Conservation (phyloP, 2,888 invertebrate species). For the Nomada fabriciana region DNA sequence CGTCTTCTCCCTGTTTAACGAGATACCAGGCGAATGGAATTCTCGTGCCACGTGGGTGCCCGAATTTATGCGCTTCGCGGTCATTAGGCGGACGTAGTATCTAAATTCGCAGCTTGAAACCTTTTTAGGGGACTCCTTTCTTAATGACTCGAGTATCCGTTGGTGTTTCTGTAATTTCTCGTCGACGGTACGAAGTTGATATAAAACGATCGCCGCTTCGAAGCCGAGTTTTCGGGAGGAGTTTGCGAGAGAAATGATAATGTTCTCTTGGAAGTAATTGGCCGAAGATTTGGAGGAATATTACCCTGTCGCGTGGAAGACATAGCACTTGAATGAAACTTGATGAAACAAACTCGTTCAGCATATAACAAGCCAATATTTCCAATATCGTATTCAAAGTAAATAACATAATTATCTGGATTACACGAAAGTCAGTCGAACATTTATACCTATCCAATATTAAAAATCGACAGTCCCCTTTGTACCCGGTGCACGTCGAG, state of each 20-base stretch:
- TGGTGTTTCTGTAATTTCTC: slow-evolving; percentile 27
- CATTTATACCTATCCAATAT: no score
- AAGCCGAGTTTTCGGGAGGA: neutral
- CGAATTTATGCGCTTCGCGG: slow-evolving; percentile 52
- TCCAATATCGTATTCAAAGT: no score
- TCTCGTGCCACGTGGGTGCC: slow-evolving; percentile 56
- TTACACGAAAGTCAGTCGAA: no score
- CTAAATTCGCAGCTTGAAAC: slow-evolving; percentile 48
- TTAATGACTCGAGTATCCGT: slow-evolving; percentile 41
- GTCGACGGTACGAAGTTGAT: neutral
- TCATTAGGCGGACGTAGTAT: slow-evolving; percentile 50
- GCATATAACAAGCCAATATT: no score
- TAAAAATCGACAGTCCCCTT: no score
- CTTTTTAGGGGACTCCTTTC: slow-evolving; percentile 25
- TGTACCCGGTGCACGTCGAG: neutral
- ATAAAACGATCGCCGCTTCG: neutral
- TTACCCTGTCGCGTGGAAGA: neutral
- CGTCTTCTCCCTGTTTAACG: slow-evolving; percentile 18
- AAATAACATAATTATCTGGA: no score
- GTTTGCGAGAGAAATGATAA: neutral
- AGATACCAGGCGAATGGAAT: slow-evolving; percentile 48
- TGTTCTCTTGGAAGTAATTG: neutral
- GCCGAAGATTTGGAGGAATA: neutral
- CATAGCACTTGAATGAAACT: neutral
- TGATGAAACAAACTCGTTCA: neutral